Conservation (phyloP, 2,888 invertebrate genomes). For the Calliscelio sp. region DNA sequence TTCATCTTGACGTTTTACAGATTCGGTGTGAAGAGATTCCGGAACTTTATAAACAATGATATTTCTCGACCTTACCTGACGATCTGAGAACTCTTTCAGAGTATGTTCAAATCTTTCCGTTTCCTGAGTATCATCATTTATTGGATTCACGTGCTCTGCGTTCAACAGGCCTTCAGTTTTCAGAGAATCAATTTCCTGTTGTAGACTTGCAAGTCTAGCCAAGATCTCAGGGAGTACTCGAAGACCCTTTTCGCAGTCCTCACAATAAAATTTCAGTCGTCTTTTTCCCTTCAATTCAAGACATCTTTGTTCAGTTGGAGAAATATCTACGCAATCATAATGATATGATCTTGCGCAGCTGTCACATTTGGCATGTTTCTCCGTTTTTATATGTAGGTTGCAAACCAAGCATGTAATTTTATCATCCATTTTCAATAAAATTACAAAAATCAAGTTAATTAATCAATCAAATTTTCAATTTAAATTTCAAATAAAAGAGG, state of each 20-base stretch:
- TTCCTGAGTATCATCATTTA: no score
- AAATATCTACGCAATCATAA: neutral
- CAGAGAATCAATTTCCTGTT: neutral
- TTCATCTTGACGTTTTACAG: neutral
- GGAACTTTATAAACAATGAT: neutral
- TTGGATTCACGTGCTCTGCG: no score
- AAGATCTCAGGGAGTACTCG: neutral
- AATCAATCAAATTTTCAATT: no score
- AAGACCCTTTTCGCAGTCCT: neutral
- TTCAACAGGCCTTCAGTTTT: no score
- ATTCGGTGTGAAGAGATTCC: neutral
- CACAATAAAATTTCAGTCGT: neutral
- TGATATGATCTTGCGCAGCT: conserved; percentile 14
- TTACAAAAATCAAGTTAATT: no score
- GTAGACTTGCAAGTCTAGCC: neutral
- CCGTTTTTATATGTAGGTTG: no score
- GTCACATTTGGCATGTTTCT: neutral
- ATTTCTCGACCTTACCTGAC: neutral
- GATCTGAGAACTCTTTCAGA: neutral
- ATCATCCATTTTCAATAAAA: no score
- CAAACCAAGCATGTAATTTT: no score
- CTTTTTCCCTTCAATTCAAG: conserved; percentile 3
- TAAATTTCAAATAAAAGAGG: no score
- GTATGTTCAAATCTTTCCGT: no score
- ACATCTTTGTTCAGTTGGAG: neutral